A percentile compares a stretch with the other conserved stretches of the same genome.
phyloP scores from a whole-genome alignment of 2,888 invertebrate species.

The Himalopsyche anomala region DNA sequence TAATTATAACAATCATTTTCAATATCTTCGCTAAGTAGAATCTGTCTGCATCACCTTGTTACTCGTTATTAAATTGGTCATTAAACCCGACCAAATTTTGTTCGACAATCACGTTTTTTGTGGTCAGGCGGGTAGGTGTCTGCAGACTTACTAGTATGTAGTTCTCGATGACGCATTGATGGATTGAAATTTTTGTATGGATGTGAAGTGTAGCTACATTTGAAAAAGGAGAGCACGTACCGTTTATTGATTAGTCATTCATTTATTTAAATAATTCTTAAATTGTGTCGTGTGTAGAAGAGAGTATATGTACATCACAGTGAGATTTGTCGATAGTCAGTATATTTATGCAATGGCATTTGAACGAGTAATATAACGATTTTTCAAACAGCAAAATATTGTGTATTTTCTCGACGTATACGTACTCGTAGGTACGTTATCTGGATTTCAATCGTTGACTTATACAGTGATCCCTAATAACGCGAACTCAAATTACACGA shows the following conservation, averaged over 20 bases:
- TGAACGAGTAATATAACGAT: no score
- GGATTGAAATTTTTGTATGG: constrained; percentile 6
- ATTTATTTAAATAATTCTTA: not conserved
- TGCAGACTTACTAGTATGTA: not conserved
- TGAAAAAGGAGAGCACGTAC: constrained; percentile 6
- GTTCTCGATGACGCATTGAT: constrained; percentile 1
- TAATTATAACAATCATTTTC: not conserved
- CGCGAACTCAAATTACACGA: no score
- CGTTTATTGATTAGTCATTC: not conserved
- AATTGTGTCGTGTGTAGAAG: no score
- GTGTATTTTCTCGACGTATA: no score
- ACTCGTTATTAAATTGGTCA: constrained; percentile 47
- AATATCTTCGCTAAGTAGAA: not conserved
- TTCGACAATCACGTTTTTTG: constrained; percentile 33
- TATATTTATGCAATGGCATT: no score
- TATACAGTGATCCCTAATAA: no score
- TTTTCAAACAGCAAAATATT: no score
- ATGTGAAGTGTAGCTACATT: not conserved
- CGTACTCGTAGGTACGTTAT: no score
- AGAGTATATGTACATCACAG: no score
- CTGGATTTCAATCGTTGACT: no score
- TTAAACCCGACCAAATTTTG: constrained; percentile 45
- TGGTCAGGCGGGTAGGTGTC: not conserved
- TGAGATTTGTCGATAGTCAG: no score
- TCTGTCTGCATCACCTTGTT: not conserved